A percentile compares a stretch with the other conserved stretches of the same genome.
These are phyloP conservation scores for Synaphobranchus kaupii DNA, from an alignment of 2,797 vertebrate genomes.

Conservation along the genomic window DNA sequence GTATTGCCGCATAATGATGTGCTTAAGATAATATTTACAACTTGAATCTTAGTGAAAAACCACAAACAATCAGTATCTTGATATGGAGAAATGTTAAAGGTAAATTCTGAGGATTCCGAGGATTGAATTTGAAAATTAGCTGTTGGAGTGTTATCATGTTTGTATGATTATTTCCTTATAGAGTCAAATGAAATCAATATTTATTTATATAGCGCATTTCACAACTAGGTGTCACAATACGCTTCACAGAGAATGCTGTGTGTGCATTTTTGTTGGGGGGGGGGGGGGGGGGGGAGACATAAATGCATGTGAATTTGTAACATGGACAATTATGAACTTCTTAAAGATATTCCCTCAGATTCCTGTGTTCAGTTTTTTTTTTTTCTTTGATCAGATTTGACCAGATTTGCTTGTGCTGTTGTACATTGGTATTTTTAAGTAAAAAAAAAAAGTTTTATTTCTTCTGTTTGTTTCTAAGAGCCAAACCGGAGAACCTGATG, in stretches of 20 bases:
- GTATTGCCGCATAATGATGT: not conserved
- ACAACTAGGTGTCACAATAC: too few relatives aligned
- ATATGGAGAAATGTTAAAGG: not conserved
- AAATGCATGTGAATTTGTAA: too few relatives aligned
- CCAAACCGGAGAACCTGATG: constrained; percentile 18
- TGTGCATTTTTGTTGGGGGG: too few relatives aligned
- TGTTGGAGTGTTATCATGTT: not conserved
- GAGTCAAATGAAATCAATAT: too few relatives aligned
- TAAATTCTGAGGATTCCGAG: not conserved
- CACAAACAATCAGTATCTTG: too few relatives aligned
- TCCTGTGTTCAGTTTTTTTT: not conserved
- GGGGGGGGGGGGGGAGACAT: too few relatives aligned
- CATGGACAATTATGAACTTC: too few relatives aligned
- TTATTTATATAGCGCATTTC: too few relatives aligned
- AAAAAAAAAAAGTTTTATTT: not conserved
- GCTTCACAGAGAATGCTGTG: too few relatives aligned
- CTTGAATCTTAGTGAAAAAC: too few relatives aligned
- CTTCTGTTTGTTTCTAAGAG: constrained; percentile 21
- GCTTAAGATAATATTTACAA: not conserved
- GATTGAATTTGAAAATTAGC: not conserved
- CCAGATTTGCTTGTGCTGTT: not conserved
- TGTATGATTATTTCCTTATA: too few relatives aligned
- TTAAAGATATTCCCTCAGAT: not conserved
- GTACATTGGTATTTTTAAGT: not conserved
- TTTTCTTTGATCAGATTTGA: not conserved